These are phyloP conservation scores for Gambusia holbrooki DNA, from an alignment of 2,113 vertebrate species.

Conservation along the genomic window DNA sequence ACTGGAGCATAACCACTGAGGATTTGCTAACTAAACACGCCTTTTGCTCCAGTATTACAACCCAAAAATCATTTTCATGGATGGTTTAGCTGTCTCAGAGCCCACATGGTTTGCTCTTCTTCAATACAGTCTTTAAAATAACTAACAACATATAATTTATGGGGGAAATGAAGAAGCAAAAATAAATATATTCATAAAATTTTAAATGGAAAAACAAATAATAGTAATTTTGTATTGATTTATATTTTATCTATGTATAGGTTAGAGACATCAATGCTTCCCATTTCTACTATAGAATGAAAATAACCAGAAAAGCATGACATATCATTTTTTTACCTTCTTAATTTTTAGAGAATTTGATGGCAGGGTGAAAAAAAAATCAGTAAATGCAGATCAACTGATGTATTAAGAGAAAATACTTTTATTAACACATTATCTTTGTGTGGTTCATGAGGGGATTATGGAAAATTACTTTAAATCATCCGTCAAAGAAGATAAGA, in stretches of 20 bases:
- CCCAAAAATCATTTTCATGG: slow-evolving; percentile 9
- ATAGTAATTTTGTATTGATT: neutral
- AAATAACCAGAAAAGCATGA: too few species aligned
- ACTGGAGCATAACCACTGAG: slow-evolving; percentile 27
- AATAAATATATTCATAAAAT: neutral
- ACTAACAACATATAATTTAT: neutral
- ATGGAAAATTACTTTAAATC: too few species aligned
- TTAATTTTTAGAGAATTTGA: too few species aligned
- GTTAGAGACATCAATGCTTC: neutral
- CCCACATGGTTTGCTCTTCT: neutral
- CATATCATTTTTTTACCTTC: too few species aligned
- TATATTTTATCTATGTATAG: neutral
- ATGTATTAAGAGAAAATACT: too few species aligned
- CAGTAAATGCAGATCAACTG: too few species aligned
- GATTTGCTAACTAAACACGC: slow-evolving; percentile 27
- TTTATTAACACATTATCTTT: too few species aligned
- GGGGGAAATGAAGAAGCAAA: neutral
- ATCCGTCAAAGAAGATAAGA: too few species aligned
- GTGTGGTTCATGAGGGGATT: too few species aligned
- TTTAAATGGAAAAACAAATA: neutral
- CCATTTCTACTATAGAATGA: too few species aligned
- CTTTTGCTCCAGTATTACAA: neutral
- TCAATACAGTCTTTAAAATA: neutral
- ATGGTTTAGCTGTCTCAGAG: neutral
- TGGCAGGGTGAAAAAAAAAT: too few species aligned